phyloP scores from a whole-genome alignment of 2,113 vertebrate species.

The Anas platyrhynchos region DNA sequence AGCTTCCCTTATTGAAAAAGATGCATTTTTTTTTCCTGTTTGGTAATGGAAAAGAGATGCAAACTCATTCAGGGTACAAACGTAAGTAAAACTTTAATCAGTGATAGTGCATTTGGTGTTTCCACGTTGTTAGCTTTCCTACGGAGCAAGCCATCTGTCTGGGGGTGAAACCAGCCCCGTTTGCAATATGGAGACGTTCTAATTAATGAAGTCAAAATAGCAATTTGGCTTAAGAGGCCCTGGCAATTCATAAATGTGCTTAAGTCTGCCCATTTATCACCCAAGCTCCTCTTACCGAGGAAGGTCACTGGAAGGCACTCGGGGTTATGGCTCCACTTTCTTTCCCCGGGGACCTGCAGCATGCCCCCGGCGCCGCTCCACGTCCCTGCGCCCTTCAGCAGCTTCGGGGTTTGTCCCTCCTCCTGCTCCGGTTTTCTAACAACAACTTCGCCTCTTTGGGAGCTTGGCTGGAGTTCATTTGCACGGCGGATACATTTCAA shows the following conservation, averaged over 20 bases:
- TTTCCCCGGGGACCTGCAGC: neutral
- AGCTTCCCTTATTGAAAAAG: neutral
- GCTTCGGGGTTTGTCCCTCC: neutral
- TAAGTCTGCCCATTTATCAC: neutral
- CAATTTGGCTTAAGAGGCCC: slow-evolving; percentile 1
- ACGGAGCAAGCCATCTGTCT: slow-evolving; percentile 2
- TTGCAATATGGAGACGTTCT: slow-evolving; percentile 16
- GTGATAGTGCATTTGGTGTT: neutral
- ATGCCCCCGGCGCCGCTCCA: neutral
- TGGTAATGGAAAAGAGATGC: neutral
- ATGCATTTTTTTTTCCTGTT: neutral
- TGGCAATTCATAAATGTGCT: neutral
- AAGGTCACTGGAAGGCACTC: neutral
- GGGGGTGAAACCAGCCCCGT: neutral
- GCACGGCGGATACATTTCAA: neutral
- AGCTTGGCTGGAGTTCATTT: fast-evolving
- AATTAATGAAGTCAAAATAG: slow-evolving; percentile 43
- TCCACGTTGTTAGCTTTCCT: neutral
- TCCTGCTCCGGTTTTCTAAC: neutral
- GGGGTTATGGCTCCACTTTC: neutral
- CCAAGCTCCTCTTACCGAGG: neutral
- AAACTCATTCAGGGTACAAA: neutral
- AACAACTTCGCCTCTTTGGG: neutral
- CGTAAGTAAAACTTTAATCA: neutral
- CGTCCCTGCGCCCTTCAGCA: neutral